These are phyloP conservation scores for Drosophila asahinai DNA, from an alignment of 1,140 invertebrate species.

Conservation along the genomic window DNA sequence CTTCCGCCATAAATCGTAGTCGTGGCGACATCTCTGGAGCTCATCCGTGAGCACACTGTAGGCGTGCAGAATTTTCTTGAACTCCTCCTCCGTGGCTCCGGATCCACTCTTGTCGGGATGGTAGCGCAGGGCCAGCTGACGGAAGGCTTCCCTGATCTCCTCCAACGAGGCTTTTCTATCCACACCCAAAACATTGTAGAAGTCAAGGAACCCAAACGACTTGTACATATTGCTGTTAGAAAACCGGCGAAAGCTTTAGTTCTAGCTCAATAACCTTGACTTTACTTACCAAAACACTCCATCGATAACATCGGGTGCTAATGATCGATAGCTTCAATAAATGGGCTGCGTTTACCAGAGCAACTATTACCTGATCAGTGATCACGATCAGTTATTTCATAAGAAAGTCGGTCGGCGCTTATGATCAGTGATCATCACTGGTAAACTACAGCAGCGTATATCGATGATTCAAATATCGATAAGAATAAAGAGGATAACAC, in stretches of 20 bases:
- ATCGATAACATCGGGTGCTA: background rate
- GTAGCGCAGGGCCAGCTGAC: background rate
- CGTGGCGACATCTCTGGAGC: background rate
- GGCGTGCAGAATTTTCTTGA: background rate
- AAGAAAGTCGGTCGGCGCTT: too few relatives aligned
- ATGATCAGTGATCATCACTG: too few relatives aligned
- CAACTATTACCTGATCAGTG: too few relatives aligned
- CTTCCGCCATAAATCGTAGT: background rate
- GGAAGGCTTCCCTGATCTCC: background rate
- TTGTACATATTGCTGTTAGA: conserved; percentile 6
- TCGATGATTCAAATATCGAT: too few relatives aligned
- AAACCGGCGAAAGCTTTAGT: background rate
- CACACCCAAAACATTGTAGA: conserved; percentile 8
- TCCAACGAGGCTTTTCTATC: background rate
- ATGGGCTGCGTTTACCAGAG: too few relatives aligned
- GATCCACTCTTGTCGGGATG: conserved; percentile 2
- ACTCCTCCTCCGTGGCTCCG: background rate
- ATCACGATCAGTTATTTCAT: too few relatives aligned
- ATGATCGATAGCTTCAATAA: background rate
- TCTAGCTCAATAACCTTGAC: background rate
- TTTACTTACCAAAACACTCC: background rate
- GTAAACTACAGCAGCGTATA: too few relatives aligned
- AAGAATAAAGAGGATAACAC: too few relatives aligned
- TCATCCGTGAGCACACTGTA: background rate
- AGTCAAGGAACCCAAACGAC: conserved; percentile 2